These are phyloP conservation scores for Thera obeliscata DNA, from an alignment of 2,888 invertebrate species.

Conservation along the genomic window DNA sequence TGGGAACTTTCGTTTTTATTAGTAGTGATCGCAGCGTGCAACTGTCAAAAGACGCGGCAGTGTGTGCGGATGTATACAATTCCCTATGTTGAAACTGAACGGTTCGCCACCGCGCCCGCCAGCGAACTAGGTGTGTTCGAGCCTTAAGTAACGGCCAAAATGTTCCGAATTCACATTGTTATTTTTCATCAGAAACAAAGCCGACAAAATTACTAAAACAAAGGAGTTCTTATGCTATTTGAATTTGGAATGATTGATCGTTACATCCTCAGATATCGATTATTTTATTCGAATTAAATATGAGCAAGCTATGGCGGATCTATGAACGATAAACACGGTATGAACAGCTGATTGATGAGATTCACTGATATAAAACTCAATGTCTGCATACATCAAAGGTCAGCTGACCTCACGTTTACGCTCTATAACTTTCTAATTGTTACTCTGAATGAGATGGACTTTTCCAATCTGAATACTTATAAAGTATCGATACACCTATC, in stretches of 20 bases:
- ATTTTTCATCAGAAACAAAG: background rate
- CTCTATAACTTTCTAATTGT: conserved; percentile 27
- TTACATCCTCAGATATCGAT: conserved; percentile 72
- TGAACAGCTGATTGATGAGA: conserved; percentile 8
- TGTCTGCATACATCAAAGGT: background rate
- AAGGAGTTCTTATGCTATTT: conserved; percentile 59
- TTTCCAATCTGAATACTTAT: conserved; percentile 71
- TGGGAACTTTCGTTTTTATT: too few species aligned
- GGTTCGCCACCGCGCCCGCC: too few species aligned
- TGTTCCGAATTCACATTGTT: background rate
- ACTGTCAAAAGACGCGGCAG: too few species aligned
- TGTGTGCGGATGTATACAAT: too few species aligned
- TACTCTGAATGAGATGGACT: conserved; percentile 59
- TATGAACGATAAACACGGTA: conserved; percentile 14
- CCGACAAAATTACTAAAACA: conserved; percentile 41
- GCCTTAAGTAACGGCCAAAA: too few species aligned
- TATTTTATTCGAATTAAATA: conserved; percentile 49
- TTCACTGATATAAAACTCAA: conserved; percentile 2
- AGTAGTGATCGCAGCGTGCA: too few species aligned
- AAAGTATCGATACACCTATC: conserved; percentile 78
- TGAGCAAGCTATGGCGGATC: conserved; percentile 5
- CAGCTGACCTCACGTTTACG: conserved; percentile 45
- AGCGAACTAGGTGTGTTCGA: too few species aligned
- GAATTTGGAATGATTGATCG: conserved; percentile 81
- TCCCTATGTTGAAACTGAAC: too few species aligned